phyloP scores from a whole-genome alignment of 2,113 vertebrate species.

The Coryphaenoides rupestris region DNA sequence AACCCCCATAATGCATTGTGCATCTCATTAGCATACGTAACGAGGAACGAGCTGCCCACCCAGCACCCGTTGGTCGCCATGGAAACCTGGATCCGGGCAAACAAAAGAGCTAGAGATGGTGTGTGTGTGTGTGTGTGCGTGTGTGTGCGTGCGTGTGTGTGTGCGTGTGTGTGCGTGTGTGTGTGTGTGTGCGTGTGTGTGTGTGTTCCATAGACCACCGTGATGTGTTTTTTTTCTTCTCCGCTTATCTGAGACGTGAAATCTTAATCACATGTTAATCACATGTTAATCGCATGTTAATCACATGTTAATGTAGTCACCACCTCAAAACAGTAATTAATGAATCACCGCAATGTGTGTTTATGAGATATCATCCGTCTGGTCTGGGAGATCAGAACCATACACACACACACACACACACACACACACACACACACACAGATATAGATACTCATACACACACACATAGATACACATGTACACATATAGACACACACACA shows the following conservation, averaged over 20 bases:
- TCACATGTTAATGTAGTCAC: conserved; percentile 56
- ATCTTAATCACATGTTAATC: conserved; percentile 34
- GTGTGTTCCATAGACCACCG: too few species aligned
- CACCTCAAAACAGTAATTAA: conserved; percentile 46
- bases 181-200: conserved; percentile 20
- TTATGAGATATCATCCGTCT: conserved; percentile 38
- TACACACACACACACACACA: too few species aligned
- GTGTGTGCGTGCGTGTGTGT: conserved; percentile 15
- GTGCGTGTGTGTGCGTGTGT: conserved; percentile 10
- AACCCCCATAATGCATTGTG: conserved; percentile 67
- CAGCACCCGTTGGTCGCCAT: conserved; percentile 58
- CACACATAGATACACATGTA: too few species aligned
- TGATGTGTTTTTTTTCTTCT: too few species aligned
- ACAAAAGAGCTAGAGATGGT: conserved; percentile 55
- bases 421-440: too few species aligned
- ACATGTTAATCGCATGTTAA: conserved; percentile 58
- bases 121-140: too few species aligned
- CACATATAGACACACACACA: too few species aligned
- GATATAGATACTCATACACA: too few species aligned
- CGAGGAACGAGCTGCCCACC: conserved; percentile 66
- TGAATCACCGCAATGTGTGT: conserved; percentile 59
- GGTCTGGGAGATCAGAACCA: conserved; percentile 35
- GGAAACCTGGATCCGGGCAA: conserved; percentile 65
- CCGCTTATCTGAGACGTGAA: too few species aligned
- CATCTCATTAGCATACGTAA: conserved; percentile 73